These are phyloP conservation scores for Syngnathus rostellatus DNA, from an alignment of 2,797 vertebrate species.

Conservation along the genomic window DNA sequence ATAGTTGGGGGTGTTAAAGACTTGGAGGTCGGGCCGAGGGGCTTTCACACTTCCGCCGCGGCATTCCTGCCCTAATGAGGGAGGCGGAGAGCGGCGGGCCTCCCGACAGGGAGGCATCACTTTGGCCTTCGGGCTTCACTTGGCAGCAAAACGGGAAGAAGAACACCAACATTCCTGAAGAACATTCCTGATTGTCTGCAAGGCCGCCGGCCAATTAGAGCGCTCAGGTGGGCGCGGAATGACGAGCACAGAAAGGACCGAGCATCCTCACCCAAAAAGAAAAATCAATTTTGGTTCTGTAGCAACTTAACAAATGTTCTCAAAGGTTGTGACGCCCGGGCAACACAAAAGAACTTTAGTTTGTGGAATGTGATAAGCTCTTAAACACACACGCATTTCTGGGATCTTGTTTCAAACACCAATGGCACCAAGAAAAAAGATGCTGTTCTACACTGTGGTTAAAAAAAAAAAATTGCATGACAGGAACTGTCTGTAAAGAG, in stretches of 20 bases:
- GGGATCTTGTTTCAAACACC: background rate
- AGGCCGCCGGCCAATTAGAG: background rate
- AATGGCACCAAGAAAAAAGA: no score
- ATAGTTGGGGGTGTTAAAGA: slow-evolving; percentile 3
- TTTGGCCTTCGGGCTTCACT: slow-evolving; percentile 7
- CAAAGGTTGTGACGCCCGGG: background rate
- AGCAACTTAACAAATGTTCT: background rate
- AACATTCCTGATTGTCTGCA: slow-evolving; percentile 3
- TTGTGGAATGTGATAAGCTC: background rate
- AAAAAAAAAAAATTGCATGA: no score
- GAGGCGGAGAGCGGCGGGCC: background rate
- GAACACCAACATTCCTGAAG: background rate
- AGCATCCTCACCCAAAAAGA: background rate
- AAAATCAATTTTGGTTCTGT: background rate
- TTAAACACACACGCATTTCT: no score
- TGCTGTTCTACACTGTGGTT: no score
- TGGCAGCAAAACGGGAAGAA: background rate
- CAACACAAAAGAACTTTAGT: background rate
- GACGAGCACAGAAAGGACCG: background rate
- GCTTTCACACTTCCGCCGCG: slow-evolving; percentile 14
- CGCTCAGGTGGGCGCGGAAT: background rate
- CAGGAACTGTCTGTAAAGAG: no score
- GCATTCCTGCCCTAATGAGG: slow-evolving; percentile 39
- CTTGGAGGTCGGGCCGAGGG: slow-evolving; percentile 18
- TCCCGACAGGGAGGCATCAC: slow-evolving; percentile 12